Base-by-base conservation (phyloP, 37 sponge, comb jelly and placozoan species). In the Axinella damicornis region DNA sequence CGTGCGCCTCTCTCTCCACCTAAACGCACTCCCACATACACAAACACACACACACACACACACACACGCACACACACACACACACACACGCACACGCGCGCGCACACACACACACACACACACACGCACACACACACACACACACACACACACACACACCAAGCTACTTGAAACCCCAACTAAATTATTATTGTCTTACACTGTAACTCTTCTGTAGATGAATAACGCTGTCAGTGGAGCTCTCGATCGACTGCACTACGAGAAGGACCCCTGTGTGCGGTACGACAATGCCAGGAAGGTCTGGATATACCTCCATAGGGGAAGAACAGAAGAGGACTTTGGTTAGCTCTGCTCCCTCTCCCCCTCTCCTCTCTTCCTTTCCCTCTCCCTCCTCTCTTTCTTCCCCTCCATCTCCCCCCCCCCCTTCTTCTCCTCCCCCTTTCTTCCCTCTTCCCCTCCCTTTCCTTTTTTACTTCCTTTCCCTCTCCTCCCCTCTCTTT, bases 151-250 rank as follows among this genome's bases (percentile, higher is more conserved):
- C n/a, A n/a, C n/a, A n/a, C n/a, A n/a, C n/a, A n/a, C n/a, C n/a
- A n/a, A n/a, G n/a, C n/a, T n/a, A n/a, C n/a, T n/a, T n/a, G n/a
- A n/a, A n/a, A n/a, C n/a, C n/a, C n/a, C n/a, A n/a, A n/a, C n/a
- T n/a, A n/a, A n/a, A n/a, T n/a, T n/a, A n/a, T n/a, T n/a, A n/a
- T n/a, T n/a, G n/a, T n/a, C n/a, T n/a, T n/a, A n/a, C n/a, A n/a
- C n/a, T n/a, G n/a, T n/a, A n/a, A n/a, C n/a, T n/a, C n/a, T n/a
- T n/a, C n/a, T n/a, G n/a, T 65, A 90, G 90, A 54, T 96, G 69
- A 87, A 96, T 71, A 82, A 90, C 71, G 94, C 93, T 18, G 97
- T 96, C 37, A 94, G 94, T 85, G 97, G 97, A n/a, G 97, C 97
- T 24, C 80, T 96, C 54, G 97, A 96, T 59, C 54, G 97, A 22